Evolutionary conservation across 1,140 invertebrate genomes (phyloP), one percentile per base, ranked within the genome.

Genomic region (Brachystomella parvula): DNA sequence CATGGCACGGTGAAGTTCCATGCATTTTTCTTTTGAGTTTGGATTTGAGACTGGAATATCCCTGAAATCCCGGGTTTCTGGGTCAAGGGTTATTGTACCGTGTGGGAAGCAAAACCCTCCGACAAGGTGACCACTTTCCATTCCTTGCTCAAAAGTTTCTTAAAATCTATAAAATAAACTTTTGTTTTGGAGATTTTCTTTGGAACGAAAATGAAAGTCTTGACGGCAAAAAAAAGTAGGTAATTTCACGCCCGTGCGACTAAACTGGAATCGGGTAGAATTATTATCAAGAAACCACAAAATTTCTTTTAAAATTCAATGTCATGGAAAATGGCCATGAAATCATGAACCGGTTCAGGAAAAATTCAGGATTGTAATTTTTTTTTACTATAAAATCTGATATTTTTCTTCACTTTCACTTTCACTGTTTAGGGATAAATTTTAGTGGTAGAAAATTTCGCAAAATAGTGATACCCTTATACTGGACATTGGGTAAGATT

Each of bases 21-120:
- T 64, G 12, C 66, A 64, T 44, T 66, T 35, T 58, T 44, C 60
- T 47, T 64, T 35, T 1, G 59, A 61, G 1, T n/a, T 53, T 0
- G 47, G 62, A 21, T 30, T 39, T 9, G 44, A 31, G 31, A 57
- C 64, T 28, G 69, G 62, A 60, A 68, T 60, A 15, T 56, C 31
- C 6, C 57, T 58, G 26, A 67, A 71, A 39, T 67, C 63, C 33
- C 66, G 15, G 2, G 28, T 63, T 35, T 63, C n/a, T n/a, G 69
- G 69, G 26, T 71, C 66, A 12, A 71, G 47, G 3, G 69, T 71
- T 17, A 71, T 68, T 29, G 65, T 30, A 6, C 69, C 69, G 57
- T 71, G 69, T n/a, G 69, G 69, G 29, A 71, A 68, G 3, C 65
- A 29, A 53, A 59, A 71, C 28, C 57, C 57, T 33, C 69, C 69